Evolutionary conservation across 2,888 invertebrate species (phyloP).

Genomic region (Polylopha cassiicola): DNA sequence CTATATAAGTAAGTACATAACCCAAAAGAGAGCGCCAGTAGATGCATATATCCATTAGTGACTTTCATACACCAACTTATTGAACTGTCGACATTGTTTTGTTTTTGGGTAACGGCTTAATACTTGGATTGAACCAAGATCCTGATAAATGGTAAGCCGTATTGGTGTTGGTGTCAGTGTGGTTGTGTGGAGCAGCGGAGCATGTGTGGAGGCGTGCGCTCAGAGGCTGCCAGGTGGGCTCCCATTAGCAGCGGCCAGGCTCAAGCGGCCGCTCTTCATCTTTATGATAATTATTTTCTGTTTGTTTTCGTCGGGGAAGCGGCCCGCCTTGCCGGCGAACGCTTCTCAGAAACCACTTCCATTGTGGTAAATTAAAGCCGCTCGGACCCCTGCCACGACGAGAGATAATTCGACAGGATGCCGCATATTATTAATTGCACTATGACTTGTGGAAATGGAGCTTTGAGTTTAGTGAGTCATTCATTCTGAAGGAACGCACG

Average conservation of each 20-base stretch:
- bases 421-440: constrained; percentile 78
- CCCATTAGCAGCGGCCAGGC: constrained; percentile 71
- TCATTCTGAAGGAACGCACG: constrained; percentile 61
- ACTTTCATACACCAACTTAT: no score
- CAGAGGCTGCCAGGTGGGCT: constrained; percentile 68
- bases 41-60: no score
- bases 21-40: no score
- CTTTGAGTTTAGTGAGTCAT: constrained; percentile 74
- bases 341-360: constrained; percentile 75
- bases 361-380: constrained; percentile 78
- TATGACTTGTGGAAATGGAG: constrained; percentile 77
- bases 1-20: no score
- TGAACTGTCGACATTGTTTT: no score
- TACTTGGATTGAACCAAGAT: no score
- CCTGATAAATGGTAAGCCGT: no score
- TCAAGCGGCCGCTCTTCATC: constrained; percentile 76
- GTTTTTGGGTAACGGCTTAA: no score
- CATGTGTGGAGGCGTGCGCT: constrained; percentile 31
- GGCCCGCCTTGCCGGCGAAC: constrained; percentile 70
- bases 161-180: no score
- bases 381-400: constrained; percentile 75
- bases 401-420: constrained; percentile 78
- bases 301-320: constrained; percentile 77
- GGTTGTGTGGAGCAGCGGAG: constrained; percentile 27
- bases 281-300: constrained; percentile 78